Evolutionary conservation across 2,113 vertebrate species (phyloP).

Genomic region (Eudyptes chrysolophus): DNA sequence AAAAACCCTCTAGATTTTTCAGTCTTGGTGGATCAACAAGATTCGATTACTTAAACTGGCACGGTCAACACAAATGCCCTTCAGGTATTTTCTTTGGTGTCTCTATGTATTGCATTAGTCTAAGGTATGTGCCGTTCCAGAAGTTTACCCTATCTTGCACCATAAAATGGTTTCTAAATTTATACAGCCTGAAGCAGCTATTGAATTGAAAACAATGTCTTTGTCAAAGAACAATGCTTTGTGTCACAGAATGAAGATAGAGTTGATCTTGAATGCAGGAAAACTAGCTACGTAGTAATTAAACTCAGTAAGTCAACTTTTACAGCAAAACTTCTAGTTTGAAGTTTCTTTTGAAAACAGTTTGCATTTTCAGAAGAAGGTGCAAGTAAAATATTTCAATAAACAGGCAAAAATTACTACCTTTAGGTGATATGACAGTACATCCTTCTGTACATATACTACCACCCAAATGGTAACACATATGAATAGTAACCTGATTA

Average conservation of each 20-base stretch:
- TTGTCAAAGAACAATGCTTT: not conserved
- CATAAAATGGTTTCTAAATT: not conserved
- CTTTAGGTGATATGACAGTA: not conserved
- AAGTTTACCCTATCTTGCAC: not conserved
- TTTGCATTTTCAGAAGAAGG: not conserved
- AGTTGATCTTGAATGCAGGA: not conserved
- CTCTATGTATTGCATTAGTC: not conserved
- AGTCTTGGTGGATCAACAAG: not conserved
- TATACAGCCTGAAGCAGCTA: not conserved
- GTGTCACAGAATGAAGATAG: not conserved
- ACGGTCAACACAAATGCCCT: not conserved
- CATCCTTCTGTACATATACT: not conserved
- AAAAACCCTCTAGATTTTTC: not conserved
- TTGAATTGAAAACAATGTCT: not conserved
- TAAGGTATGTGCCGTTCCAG: not conserved
- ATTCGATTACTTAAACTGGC: not conserved
- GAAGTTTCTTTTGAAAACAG: not conserved
- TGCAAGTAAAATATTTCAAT: not conserved
- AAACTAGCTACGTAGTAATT: not conserved
- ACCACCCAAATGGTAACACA: not conserved
- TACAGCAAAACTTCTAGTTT: not conserved
- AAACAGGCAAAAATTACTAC: not conserved
- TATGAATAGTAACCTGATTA: not conserved
- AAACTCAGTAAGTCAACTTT: not conserved
- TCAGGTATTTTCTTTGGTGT: conserved; percentile 2